Evolutionary conservation across 2,888 invertebrate genomes (phyloP).

Genomic region (Polymixis lichenea): DNA sequence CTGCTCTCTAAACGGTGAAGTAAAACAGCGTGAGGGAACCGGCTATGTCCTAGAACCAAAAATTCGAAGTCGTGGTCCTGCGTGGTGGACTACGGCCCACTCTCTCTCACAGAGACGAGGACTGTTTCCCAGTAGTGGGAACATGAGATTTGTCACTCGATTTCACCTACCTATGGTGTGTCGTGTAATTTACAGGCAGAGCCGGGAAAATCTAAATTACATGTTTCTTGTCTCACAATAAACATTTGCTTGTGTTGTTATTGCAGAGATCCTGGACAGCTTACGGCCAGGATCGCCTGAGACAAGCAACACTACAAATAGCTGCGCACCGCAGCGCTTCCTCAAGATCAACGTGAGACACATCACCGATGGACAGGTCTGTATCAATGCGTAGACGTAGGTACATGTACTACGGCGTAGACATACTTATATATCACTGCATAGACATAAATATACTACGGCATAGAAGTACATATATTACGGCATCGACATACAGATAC

Average conservation of each 20-base stretch:
- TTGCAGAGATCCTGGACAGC: conserved; percentile 95
- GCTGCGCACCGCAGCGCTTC: conserved; percentile 94
- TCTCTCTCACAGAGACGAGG: no score
- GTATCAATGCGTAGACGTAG: neutral
- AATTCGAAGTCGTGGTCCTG: no score
- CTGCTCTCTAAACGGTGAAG: no score
- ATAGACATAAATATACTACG: neutral
- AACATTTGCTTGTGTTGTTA: neutral
- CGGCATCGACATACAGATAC: neutral
- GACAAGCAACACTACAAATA: conserved; percentile 89
- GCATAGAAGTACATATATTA: no score
- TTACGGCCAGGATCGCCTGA: conserved; percentile 96
- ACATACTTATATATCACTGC: no score
- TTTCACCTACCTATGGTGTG: neutral
- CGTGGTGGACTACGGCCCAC: no score
- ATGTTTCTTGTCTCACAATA: neutral
- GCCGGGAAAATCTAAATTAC: neutral
- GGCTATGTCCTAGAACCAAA: no score
- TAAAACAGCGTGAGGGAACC: no score
- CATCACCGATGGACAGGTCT: conserved; percentile 97
- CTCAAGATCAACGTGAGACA: conserved; percentile 98
- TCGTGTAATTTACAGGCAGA: neutral
- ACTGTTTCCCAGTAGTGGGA: no score
- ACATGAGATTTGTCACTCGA: no score
- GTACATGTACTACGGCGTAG: no score